phyloP scores from a whole-genome alignment of 2,888 invertebrate genomes.

The Cephus pulcher region DNA sequence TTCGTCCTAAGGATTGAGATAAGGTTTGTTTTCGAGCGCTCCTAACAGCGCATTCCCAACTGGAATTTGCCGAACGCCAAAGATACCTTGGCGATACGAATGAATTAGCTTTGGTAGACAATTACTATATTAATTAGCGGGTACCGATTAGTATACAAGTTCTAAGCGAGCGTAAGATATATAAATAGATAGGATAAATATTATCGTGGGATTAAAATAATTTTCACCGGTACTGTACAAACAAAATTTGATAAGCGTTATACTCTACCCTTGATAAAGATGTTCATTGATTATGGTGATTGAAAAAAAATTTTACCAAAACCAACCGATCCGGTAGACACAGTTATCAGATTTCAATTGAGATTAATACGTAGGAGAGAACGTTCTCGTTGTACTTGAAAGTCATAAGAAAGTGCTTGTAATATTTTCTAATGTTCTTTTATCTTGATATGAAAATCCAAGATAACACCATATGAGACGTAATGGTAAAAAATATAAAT shows the following conservation, averaged over 20 bases:
- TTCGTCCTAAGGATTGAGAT: neutral
- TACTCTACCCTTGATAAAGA: neutral
- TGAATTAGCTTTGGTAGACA: neutral
- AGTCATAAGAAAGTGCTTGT: neutral
- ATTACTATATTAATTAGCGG: neutral
- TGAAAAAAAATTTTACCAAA: neutral
- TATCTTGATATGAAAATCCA: neutral
- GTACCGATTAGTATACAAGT: conserved; percentile 47
- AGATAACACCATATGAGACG: neutral
- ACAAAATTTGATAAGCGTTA: neutral
- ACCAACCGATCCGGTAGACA: neutral
- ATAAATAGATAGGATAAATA: neutral
- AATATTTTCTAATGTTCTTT: neutral
- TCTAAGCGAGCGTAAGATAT: conserved; percentile 32
- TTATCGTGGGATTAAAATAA: neutral
- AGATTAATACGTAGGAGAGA: neutral
- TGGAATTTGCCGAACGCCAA: neutral
- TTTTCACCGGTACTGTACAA: neutral
- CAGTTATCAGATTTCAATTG: neutral
- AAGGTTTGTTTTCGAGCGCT: neutral
- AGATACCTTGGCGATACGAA: neutral
- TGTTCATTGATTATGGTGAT: neutral
- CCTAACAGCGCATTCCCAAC: neutral
- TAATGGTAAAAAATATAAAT: neutral
- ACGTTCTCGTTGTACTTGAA: neutral